Evolutionary conservation across 2,113 vertebrate genomes (phyloP).

Genomic region (Hippocampus zosterae): DNA sequence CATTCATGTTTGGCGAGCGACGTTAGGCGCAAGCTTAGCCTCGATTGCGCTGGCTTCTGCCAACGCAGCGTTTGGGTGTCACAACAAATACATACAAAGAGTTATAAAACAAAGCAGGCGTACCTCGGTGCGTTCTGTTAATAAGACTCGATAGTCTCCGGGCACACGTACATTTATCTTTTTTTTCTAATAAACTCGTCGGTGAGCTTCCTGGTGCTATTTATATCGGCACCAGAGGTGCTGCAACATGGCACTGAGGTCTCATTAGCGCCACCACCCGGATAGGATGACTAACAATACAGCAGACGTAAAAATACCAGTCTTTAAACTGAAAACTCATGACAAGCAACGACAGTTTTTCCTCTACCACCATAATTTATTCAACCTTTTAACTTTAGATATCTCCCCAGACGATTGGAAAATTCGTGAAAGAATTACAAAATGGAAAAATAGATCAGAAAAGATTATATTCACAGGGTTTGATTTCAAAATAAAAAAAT

Average conservation of each 20-base stretch:
- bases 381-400: constrained; percentile 70
- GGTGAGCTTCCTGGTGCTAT: constrained; percentile 39
- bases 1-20: too few relatives aligned
- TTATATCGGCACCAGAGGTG: constrained; percentile 37
- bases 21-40: constrained; percentile 8
- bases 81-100: neutral
- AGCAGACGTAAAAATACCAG: neutral
- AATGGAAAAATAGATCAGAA: constrained; percentile 68
- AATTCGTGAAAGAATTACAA: constrained; percentile 73
- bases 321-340: too few relatives aligned
- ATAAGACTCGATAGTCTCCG: neutral
- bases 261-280: constrained; percentile 39
- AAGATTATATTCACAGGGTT: constrained; percentile 69
- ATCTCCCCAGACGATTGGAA: constrained; percentile 67
- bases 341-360: constrained; percentile 24
- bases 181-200: neutral
- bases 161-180: constrained; percentile 30
- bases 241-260: neutral
- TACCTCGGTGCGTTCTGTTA: constrained; percentile 37
- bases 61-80: neutral
- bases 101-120: neutral
- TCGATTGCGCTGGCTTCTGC: neutral
- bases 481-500: constrained; percentile 62
- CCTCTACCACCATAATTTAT: constrained; percentile 74
- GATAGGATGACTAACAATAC: constrained; percentile 7